phyloP scores from a whole-genome alignment of 2,797 vertebrate species.

The Takifugu ocellatus region DNA sequence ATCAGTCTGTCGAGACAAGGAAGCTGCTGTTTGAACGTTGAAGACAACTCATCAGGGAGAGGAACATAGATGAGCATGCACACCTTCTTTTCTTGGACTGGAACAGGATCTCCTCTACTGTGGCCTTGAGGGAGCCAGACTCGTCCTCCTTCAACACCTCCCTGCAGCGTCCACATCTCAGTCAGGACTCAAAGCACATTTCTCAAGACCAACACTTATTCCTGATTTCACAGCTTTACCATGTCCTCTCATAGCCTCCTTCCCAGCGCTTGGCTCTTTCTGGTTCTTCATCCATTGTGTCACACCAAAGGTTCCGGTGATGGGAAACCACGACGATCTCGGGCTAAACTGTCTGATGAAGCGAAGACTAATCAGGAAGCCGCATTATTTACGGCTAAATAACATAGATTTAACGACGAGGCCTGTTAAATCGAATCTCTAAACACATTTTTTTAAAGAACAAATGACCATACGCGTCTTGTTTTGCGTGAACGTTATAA shows the following conservation, averaged over 20 bases:
- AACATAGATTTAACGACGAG: no score
- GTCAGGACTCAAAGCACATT: neutral
- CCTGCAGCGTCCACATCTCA: slow-evolving; percentile 65
- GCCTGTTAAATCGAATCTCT: no score
- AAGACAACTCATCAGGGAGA: neutral
- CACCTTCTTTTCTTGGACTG: slow-evolving; percentile 94
- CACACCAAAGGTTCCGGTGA: neutral
- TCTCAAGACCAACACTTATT: neutral
- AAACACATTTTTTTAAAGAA: no score
- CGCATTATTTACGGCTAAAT: no score
- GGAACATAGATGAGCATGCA: no score
- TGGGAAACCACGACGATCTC: neutral
- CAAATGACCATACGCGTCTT: no score
- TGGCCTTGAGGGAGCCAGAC: slow-evolving; percentile 91
- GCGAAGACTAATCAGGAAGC: no score
- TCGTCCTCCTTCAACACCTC: slow-evolving; percentile 97
- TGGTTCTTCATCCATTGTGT: slow-evolving; percentile 92
- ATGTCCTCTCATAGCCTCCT: slow-evolving; percentile 95
- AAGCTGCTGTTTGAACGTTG: neutral
- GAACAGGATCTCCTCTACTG: slow-evolving; percentile 94
- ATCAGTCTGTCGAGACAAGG: slow-evolving; percentile 71
- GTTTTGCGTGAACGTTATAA: no score
- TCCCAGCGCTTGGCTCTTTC: slow-evolving; percentile 96
- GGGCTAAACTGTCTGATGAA: neutral
- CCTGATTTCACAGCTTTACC: slow-evolving; percentile 65